phyloP scores from a whole-genome alignment of 2,113 vertebrate genomes.

The Bothrops jararaca region DNA sequence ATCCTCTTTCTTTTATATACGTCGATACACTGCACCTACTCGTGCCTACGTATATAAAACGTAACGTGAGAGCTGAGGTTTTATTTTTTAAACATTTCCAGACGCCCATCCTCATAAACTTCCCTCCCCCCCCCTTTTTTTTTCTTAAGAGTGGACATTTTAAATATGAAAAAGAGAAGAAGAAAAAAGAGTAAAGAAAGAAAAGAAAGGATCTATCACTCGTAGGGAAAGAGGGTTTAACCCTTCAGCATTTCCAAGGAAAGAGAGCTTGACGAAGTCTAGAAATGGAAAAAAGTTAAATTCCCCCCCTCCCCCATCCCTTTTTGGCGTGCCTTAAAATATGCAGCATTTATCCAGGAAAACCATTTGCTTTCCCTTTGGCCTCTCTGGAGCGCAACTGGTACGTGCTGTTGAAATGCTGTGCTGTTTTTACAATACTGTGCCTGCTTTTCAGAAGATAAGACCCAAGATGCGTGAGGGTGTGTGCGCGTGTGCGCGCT shows the following conservation, averaged over 20 bases:
- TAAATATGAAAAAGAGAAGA: not conserved
- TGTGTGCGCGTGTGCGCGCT: too few relatives aligned
- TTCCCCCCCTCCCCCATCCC: not conserved
- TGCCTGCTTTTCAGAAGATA: conserved; percentile 50
- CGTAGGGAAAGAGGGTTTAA: conserved; percentile 54
- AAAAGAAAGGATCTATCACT: conserved; percentile 38
- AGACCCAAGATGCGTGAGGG: not conserved
- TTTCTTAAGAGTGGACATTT: conserved; percentile 23
- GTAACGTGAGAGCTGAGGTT: conserved; percentile 40
- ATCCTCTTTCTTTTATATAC: conserved; percentile 66
- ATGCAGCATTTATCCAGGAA: conserved; percentile 68
- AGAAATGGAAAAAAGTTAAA: conserved; percentile 58
- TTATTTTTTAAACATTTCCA: conserved; percentile 55
- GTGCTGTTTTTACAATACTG: conserved; percentile 55
- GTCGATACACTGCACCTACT: conserved; percentile 47
- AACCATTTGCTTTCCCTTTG: conserved; percentile 41
- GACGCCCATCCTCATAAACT: conserved; percentile 41
- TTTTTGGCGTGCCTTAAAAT: conserved; percentile 73
- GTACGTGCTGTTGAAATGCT: conserved; percentile 62
- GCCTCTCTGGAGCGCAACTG: conserved; percentile 56
- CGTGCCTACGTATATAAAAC: conserved; percentile 69
- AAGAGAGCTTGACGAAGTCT: conserved; percentile 58
- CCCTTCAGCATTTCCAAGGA: conserved; percentile 42
- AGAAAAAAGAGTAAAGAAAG: not conserved
- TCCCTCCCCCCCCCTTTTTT: not conserved